Conservation (phyloP, 2,888 invertebrate genomes). For the Drosophila glabriapex region DNA sequence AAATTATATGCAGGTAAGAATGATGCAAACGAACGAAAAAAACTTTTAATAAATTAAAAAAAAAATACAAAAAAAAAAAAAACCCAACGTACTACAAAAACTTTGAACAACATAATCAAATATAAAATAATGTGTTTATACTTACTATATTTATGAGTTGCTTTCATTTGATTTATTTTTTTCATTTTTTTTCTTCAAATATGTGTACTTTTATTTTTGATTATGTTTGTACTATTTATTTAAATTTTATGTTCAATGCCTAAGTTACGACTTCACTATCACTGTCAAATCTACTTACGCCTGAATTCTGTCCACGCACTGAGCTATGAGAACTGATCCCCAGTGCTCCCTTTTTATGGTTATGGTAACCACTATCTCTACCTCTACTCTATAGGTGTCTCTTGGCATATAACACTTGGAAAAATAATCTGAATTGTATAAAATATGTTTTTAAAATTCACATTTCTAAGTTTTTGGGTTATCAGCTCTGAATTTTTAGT, state of each 20-base stretch:
- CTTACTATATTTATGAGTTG: slow-evolving; percentile 57
- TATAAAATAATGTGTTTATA: slow-evolving; percentile 61
- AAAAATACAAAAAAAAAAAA: slow-evolving; percentile 31
- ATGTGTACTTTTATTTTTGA: slow-evolving; percentile 27
- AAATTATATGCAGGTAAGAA: slow-evolving; percentile 86
- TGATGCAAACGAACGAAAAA: slow-evolving; percentile 43
- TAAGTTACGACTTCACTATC: slow-evolving; percentile 47
- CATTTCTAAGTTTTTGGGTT: slow-evolving; percentile 16
- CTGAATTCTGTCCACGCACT: slow-evolving; percentile 33
- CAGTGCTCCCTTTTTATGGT: slow-evolving; percentile 25
- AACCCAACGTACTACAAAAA: slow-evolving; percentile 43
- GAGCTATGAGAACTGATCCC: slow-evolving; percentile 30
- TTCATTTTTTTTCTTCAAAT: slow-evolving; percentile 8
- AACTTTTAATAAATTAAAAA: slow-evolving; percentile 17
- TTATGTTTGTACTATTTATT: slow-evolving; percentile 25
- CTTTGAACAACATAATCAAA: slow-evolving; percentile 55
- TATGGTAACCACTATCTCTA: slow-evolving; percentile 39
- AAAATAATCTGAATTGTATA: slow-evolving; percentile 5
- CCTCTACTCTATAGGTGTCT: slow-evolving; percentile 12
- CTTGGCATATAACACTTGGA: slow-evolving; percentile 7
- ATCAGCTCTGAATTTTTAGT: slow-evolving; percentile 6
- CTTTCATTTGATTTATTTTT: slow-evolving; percentile 59
- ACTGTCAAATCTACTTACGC: slow-evolving; percentile 41
- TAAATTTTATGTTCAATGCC: slow-evolving; percentile 11
- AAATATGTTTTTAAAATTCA: background rate